Conservation (phyloP, 2,888 invertebrate species). For the Trisateles emortualis region DNA sequence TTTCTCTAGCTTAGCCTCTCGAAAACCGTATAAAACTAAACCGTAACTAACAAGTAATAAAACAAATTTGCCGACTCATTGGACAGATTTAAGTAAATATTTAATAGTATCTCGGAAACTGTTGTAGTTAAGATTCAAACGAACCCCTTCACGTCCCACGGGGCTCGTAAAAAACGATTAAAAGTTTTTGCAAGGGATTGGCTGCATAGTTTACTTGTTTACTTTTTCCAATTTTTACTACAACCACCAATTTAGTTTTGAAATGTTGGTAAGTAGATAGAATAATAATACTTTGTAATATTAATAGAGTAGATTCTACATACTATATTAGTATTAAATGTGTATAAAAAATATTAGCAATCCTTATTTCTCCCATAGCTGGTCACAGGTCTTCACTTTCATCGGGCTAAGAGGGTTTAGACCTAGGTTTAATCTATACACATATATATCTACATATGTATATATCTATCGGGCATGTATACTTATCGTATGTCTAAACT, state of each 20-base stretch:
- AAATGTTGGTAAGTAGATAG: not conserved
- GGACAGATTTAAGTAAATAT: slow-evolving; percentile 6
- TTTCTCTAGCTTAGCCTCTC: not conserved
- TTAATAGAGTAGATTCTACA: not conserved
- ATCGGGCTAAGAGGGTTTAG: no score
- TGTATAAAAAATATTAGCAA: no score
- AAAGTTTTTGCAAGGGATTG: slow-evolving; percentile 3
- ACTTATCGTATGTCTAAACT: no score
- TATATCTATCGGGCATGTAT: no score
- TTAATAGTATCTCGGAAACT: slow-evolving; percentile 12
- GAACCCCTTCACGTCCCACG: slow-evolving; percentile 5
- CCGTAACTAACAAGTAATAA: not conserved
- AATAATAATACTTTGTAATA: no score
- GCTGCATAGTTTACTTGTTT: not conserved
- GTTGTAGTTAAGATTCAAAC: slow-evolving; percentile 13
- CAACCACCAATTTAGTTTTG: not conserved
- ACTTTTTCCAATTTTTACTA: not conserved
- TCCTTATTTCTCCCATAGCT: no score
- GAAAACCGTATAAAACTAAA: not conserved
- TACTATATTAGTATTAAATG: not conserved
- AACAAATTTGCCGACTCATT: slow-evolving; percentile 1
- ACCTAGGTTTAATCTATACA: no score
- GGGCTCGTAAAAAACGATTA: slow-evolving; percentile 3
- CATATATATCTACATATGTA: no score
- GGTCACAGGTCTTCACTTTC: no score